Evolutionary conservation across 1,140 invertebrate genomes (phyloP).

Genomic region (Drosophila ogumai): DNA sequence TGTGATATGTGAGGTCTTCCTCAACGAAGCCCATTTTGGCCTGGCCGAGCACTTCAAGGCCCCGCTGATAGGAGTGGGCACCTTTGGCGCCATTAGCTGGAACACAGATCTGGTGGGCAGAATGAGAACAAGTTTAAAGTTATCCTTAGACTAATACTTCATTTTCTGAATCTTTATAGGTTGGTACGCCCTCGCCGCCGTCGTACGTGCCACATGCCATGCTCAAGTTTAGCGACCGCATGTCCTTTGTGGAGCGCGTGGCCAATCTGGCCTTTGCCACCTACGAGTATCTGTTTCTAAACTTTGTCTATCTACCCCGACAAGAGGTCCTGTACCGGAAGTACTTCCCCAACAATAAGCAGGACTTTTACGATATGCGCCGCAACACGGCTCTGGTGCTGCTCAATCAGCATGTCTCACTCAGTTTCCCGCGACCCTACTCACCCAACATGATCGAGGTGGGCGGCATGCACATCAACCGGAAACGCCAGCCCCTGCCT

Average conservation of each 20-base stretch:
- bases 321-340: conserved; percentile 83
- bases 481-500: conserved; percentile 80
- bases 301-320: conserved; percentile 56
- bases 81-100: conserved; percentile 77
- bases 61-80: conserved; percentile 75
- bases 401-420: conserved; percentile 86
- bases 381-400: conserved; percentile 86
- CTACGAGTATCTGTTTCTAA: conserved; percentile 63
- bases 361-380: conserved; percentile 66
- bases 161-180: conserved; percentile 27
- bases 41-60: conserved; percentile 78
- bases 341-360: conserved; percentile 78
- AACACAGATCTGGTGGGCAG: conserved; percentile 66
- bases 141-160: neutral
- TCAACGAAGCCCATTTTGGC: conserved; percentile 74
- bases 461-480: conserved; percentile 87
- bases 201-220: conserved; percentile 84
- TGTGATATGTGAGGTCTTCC: conserved; percentile 78
- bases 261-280: conserved; percentile 79
- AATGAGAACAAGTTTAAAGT: conserved; percentile 59
- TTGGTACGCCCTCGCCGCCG: conserved; percentile 79
- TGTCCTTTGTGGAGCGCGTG: conserved; percentile 85
- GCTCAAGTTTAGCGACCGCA: conserved; percentile 74
- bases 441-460: conserved; percentile 87
- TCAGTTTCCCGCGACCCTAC: conserved; percentile 86